These are phyloP conservation scores for Cotesia glomerata DNA, from an alignment of 1,140 invertebrate species.

Conservation along the genomic window DNA sequence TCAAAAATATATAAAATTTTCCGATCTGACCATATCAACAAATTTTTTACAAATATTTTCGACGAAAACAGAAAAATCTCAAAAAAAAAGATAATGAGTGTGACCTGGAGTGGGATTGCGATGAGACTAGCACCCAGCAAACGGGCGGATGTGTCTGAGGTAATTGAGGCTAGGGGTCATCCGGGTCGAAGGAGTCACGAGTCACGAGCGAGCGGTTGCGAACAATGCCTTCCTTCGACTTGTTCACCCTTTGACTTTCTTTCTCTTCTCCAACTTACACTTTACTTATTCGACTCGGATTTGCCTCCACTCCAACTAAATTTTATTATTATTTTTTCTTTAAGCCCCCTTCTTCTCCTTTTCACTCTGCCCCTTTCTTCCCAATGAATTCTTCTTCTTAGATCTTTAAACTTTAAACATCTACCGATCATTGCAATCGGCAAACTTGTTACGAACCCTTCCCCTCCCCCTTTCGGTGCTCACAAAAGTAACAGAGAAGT, in stretches of 20 bases:
- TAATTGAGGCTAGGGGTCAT: conserved; percentile 63
- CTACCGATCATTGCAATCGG: neutral
- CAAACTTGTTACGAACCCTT: neutral
- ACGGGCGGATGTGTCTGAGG: conserved; percentile 61
- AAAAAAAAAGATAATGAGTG: neutral
- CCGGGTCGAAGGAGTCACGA: conserved; percentile 61
- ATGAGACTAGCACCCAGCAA: conserved; percentile 38
- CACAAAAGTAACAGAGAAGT: neutral
- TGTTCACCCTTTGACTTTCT: conserved; percentile 15
- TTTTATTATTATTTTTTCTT: no score
- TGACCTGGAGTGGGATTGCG: conserved; percentile 35
- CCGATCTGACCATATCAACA: no score
- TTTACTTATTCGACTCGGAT: conserved; percentile 18
- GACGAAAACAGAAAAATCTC: no score
- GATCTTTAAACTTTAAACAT: no score
- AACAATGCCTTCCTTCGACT: conserved; percentile 50
- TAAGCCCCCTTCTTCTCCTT: neutral
- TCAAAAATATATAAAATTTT: no score
- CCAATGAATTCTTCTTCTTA: neutral
- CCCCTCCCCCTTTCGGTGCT: neutral
- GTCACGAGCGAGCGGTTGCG: conserved; percentile 60
- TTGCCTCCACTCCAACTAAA: neutral
- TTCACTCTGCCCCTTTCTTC: neutral
- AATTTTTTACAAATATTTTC: no score
- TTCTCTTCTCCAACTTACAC: conserved; percentile 40